A percentile compares a stretch with the other conserved stretches of the same genome.
Evolutionary conservation across 2,797 vertebrate species (phyloP).

Genomic region (Phataginus tetradactyla): DNA sequence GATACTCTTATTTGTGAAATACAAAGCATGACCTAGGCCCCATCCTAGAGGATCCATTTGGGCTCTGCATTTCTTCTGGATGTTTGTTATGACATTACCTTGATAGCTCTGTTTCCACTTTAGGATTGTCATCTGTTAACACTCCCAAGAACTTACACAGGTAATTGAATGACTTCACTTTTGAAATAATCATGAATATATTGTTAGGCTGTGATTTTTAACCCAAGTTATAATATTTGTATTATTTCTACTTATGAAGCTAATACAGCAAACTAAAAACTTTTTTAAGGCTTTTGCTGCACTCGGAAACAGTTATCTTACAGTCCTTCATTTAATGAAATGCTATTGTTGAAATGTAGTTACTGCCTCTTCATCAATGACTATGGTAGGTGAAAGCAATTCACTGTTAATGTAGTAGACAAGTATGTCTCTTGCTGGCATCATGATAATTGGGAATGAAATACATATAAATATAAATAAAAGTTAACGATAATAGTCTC

Average conservation of each 20-base stretch:
- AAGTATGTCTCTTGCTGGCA: not conserved
- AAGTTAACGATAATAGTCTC: not conserved
- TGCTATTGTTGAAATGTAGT: conserved; percentile 24
- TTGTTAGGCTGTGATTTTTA: not conserved
- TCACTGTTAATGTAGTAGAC: not conserved
- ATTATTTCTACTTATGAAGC: not conserved
- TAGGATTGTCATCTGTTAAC: not conserved
- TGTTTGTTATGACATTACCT: not conserved
- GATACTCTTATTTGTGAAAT: not conserved
- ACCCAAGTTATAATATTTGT: not conserved
- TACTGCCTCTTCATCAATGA: not conserved
- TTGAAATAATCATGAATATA: not conserved
- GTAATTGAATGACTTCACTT: not conserved
- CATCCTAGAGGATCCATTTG: not conserved
- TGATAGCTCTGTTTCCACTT: not conserved
- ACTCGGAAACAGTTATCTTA: not conserved
- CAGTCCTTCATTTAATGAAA: not conserved
- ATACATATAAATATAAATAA: conserved; percentile 30
- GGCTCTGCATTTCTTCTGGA: not conserved
- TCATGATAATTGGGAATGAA: conserved; percentile 38
- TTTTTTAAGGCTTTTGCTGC: not conserved
- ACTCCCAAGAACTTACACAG: not conserved
- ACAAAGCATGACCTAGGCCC: not conserved
- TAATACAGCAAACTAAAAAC: not conserved
- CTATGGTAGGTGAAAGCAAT: not conserved